Conservation (phyloP, 2,113 vertebrate species). For the Amphiprion ocellaris region DNA sequence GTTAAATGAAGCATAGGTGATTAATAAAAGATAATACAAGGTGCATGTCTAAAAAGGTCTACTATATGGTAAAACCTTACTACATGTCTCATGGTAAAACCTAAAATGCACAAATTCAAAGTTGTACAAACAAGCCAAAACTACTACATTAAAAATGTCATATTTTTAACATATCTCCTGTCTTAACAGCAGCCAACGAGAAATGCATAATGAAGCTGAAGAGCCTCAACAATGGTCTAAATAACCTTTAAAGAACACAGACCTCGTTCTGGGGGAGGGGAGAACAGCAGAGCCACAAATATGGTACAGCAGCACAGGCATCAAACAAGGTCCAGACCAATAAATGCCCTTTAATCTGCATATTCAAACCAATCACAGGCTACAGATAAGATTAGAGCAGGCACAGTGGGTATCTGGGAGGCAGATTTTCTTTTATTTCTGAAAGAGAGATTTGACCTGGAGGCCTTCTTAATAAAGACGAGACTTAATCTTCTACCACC, state of each 20-base stretch:
- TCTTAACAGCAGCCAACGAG: not conserved
- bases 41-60: not conserved
- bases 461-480: conserved; percentile 13
- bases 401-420: conserved; percentile 24
- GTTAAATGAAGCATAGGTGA: too few species aligned
- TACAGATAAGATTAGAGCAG: conserved; percentile 43
- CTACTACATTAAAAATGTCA: too few species aligned
- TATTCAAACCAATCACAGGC: conserved; percentile 48
- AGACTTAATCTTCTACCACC: conserved; percentile 42
- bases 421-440: conserved; percentile 19
- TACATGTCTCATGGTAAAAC: too few species aligned
- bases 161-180: too few species aligned
- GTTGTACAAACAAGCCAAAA: too few species aligned
- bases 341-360: conserved; percentile 18
- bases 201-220: not conserved
- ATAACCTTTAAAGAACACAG: conserved; percentile 12
- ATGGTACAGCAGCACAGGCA: not conserved
- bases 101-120: too few species aligned
- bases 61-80: too few species aligned
- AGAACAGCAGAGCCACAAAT: not conserved
- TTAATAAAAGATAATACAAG: not conserved
- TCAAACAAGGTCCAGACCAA: conserved; percentile 25
- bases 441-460: conserved; percentile 36
- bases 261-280: conserved; percentile 12
- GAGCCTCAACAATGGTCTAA: conserved; percentile 1